Base-by-base conservation (phyloP, 2,113 vertebrate species). In the Gymnogyps californianus region DNA sequence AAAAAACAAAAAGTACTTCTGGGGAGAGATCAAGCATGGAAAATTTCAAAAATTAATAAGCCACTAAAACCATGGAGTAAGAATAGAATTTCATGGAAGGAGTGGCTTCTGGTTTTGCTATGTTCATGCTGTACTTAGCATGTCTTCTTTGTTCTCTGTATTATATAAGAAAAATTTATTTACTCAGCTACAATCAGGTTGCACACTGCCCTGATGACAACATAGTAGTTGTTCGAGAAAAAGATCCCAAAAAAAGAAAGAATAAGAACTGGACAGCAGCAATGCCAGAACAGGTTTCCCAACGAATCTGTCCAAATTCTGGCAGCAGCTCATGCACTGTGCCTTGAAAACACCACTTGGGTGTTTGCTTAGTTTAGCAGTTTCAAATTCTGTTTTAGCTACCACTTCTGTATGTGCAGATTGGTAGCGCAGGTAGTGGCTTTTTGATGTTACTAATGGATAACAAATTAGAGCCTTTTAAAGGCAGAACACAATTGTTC, bases 41-140 rank as follows among this genome's bases (percentile, higher is more conserved):
- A 89, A 86, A 44, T 76, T 72, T 88, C 9, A 96, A 92, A 94
- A 93, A 79, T 78, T 89, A 91, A 91, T 89, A 24, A 96, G 36
- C 40, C 18, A 17, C 36, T 85, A 38, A 67, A 92, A 83, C 64
- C 21, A 28, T 66, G 19, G 28, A 55, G 22, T 34, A 91, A 93
- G 25, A 95, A 82, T 22, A 70, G 9, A 71, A 82, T 85, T 59
- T 85, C 6, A 32, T 11, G 3, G 52, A 87, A 72, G 22, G 11
- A 76, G 8, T 69, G 44, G 16, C 34, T 94, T 92, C 47, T 87
- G 47, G 4, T 64, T 92, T 71, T 75, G 32, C 47, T 64, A 1
- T 38, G 16, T 13, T 81, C n/a, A 34, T 71, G 36, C 12, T 55
- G 21, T 76, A 79, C 19, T 81, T 87, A 47, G 21, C 15, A 58